Evolutionary conservation across 2,888 invertebrate genomes (phyloP), one percentile per base, ranked within the genome.

Genomic region (Lumbricus terrestris): DNA sequence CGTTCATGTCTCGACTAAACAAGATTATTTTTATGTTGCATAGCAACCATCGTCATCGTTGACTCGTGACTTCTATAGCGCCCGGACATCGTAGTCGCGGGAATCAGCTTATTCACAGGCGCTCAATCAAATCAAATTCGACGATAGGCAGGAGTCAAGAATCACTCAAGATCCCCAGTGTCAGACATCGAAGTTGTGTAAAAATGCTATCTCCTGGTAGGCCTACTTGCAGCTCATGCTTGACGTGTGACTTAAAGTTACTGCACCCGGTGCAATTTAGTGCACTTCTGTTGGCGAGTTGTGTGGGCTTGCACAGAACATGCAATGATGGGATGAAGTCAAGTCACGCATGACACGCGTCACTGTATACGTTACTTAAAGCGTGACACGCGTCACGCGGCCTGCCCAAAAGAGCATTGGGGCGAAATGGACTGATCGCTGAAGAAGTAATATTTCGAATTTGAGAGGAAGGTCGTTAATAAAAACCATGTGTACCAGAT

Each of bases 261-360:
- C 69, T 3, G 69, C n/a, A n/a, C n/a, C 69, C 29, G 29, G n/a
- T 69, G 69, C n/a, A n/a, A 69, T n/a, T 69, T 29, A 69, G 69
- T n/a, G 29, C 29, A n/a, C n/a, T 69, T 11, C n/a, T n/a, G n/a
- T 4, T 13, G 13, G 29, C 29, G 13, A 13, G 8, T 69, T n/a
- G n/a, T 69, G n/a, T 8, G 69, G 69, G 69, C n/a, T 69, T 29
- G 47, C 23, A 4, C 29, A n/a, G 69, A 18, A 69, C 69, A 69
- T 69, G 69, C 69, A n/a, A 69, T 69, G 69, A 69, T 69, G 69
- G 69, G 69, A 69, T 69, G 69, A 69, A 69, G n/a, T 69, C n/a
- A 69, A 29, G 69, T 69, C 69, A 69, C 69, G 69, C 69, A n/a
- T 69, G 69, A 69, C 69, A 69, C 69, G 69, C 69, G 69, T 69